A percentile compares a stretch with the other conserved stretches of the same genome.
Evolutionary conservation across 1,140 invertebrate species (phyloP).

Genomic region (Atta colombica): DNA sequence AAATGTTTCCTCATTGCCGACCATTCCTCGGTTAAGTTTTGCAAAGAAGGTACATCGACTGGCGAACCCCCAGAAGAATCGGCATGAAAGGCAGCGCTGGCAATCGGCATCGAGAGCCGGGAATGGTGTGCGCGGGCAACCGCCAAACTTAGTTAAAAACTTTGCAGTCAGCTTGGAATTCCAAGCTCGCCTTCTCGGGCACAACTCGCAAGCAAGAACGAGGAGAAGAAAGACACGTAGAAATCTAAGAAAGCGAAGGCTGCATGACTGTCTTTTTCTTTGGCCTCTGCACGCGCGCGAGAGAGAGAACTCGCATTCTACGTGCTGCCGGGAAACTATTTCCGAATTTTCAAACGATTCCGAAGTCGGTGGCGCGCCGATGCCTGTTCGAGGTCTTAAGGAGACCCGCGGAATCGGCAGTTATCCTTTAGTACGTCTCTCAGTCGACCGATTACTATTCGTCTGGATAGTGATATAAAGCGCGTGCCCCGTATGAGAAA

Average conservation of each 20-base stretch:
- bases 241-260: constrained; percentile 42
- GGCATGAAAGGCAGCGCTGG: constrained; percentile 71
- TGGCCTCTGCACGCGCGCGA: background rate
- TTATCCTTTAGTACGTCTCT: constrained; percentile 41
- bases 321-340: constrained; percentile 76
- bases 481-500: constrained; percentile 33
- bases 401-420: constrained; percentile 62
- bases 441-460: constrained; percentile 15
- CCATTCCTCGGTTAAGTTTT: constrained; percentile 67
- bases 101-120: constrained; percentile 64
- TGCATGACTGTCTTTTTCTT: constrained; percentile 38
- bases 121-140: constrained; percentile 68
- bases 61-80: constrained; percentile 69
- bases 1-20: constrained; percentile 59
- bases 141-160: constrained; percentile 82
- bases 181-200: constrained; percentile 70
- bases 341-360: constrained; percentile 80
- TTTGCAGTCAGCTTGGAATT: constrained; percentile 81
- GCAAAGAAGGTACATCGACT: constrained; percentile 54
- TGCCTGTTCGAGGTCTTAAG: constrained; percentile 55
- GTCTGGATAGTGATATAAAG: constrained; percentile 51
- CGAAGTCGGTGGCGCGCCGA: constrained; percentile 71
- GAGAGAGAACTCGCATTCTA: constrained; percentile 39
- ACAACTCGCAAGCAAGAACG: background rate
- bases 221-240: constrained; percentile 52